phyloP scores from a whole-genome alignment of 1,140 invertebrate species.

The Diorhabda elongata region DNA sequence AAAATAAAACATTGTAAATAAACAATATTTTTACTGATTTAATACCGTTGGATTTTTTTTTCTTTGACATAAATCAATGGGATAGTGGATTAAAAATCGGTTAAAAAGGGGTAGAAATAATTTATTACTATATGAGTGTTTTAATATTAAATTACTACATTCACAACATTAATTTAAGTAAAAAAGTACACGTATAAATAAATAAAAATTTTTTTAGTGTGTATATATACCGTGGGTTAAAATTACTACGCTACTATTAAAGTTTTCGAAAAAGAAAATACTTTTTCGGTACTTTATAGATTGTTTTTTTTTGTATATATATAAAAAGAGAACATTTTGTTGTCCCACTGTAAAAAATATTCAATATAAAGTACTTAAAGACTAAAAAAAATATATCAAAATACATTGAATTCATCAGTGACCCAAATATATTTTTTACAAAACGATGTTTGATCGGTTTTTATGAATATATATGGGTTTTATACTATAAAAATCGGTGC shows the following conservation, averaged over 20 bases:
- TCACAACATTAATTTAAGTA: conserved; percentile 20
- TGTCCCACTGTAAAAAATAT: conserved; percentile 1
- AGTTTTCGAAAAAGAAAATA: neutral
- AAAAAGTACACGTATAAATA: conserved; percentile 22
- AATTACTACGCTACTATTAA: neutral
- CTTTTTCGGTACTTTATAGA: neutral
- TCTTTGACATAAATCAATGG: neutral
- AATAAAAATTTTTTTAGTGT: conserved; percentile 7
- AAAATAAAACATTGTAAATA: conserved; percentile 5
- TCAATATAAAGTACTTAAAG: conserved; percentile 13
- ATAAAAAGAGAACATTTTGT: neutral
- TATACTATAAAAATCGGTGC: too few relatives aligned
- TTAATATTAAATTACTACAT: conserved; percentile 21
- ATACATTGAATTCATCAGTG: neutral
- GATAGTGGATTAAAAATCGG: neutral
- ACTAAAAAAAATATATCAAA: conserved; percentile 17
- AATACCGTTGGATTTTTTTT: neutral
- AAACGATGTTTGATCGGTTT: too few relatives aligned
- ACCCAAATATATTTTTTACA: too few relatives aligned
- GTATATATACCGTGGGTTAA: neutral
- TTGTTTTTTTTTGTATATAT: neutral
- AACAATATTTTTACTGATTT: neutral
- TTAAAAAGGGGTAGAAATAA: conserved; percentile 13
- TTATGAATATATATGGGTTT: too few relatives aligned
- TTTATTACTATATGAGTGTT: conserved; percentile 16